Conservation (phyloP, 2,888 invertebrate species). For the Patella ulyssiponensis region DNA sequence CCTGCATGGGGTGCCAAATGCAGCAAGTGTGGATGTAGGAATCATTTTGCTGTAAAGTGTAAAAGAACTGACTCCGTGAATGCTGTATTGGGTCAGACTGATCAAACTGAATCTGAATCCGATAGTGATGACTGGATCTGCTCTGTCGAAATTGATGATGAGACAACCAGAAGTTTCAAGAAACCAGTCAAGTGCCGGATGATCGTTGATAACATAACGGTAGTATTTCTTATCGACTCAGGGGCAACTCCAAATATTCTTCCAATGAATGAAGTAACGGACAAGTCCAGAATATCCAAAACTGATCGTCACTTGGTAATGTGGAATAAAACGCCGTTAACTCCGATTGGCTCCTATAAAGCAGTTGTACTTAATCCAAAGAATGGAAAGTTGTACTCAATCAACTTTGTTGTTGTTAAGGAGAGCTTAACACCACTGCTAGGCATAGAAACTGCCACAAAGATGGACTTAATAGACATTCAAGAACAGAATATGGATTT, state of each 20-base stretch:
- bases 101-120: too few species aligned
- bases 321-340: too few species aligned
- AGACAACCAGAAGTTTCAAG: background rate
- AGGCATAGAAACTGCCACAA: conserved; percentile 25
- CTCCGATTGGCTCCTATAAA: background rate
- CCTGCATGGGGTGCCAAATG: conserved; percentile 25
- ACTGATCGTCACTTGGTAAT: too few species aligned
- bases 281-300: too few species aligned
- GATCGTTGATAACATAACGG: conserved; percentile 8
- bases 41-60: conserved; percentile 26
- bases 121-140: too few species aligned
- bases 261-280: background rate
- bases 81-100: background rate
- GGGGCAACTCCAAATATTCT: conserved; percentile 26
- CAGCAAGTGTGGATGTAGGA: conserved; percentile 13
- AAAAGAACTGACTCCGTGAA: background rate
- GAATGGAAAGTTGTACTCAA: too few species aligned
- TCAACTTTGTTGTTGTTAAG: conserved; percentile 13
- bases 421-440: conserved; percentile 21
- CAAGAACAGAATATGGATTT: conserved; percentile 21
- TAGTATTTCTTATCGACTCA: conserved; percentile 27
- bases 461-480: conserved; percentile 31
- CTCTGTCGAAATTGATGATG: too few species aligned
- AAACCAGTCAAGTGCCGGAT: conserved; percentile 7
- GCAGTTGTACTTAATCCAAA: too few species aligned